These are phyloP conservation scores for Characodon lateralis DNA, from an alignment of 2,797 vertebrate genomes.

Conservation along the genomic window DNA sequence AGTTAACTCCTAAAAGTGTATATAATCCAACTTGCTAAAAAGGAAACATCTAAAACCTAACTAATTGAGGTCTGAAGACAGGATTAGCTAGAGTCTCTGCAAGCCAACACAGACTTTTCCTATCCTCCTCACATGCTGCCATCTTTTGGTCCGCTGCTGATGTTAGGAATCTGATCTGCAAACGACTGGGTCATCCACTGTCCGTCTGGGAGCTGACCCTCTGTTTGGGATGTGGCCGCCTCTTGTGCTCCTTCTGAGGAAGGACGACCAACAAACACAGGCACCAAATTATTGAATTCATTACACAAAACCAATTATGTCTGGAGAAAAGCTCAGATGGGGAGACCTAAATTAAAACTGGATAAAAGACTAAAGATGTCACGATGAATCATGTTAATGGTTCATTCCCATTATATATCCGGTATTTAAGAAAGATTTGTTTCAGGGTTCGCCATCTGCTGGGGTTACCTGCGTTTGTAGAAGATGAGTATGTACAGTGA, in stretches of 20 bases:
- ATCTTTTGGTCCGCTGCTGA: slow-evolving; percentile 64
- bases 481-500: slow-evolving; percentile 81
- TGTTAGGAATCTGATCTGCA: slow-evolving; percentile 87
- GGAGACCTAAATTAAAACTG: background rate
- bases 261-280: slow-evolving; percentile 3
- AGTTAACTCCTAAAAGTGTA: slow-evolving; percentile 49
- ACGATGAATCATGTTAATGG: background rate
- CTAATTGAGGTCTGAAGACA: slow-evolving; percentile 18
- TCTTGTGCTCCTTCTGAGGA: slow-evolving; percentile 66
- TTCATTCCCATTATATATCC: no score
- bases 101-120: background rate
- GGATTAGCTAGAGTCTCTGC: slow-evolving; percentile 37
- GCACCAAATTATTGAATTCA: background rate
- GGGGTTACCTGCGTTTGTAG: slow-evolving; percentile 78
- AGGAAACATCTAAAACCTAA: slow-evolving; percentile 46
- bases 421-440: background rate
- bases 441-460: background rate
- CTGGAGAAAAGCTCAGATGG: background rate
- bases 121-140: slow-evolving; percentile 30
- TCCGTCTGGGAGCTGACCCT: slow-evolving; percentile 81
- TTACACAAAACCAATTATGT: background rate
- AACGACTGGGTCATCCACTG: slow-evolving; percentile 90
- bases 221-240: slow-evolving; percentile 60
- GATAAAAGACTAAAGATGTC: background rate
- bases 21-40: slow-evolving; percentile 53